Evolutionary conservation across 2,797 vertebrate species (phyloP).

Genomic region (Valencia hispanica): DNA sequence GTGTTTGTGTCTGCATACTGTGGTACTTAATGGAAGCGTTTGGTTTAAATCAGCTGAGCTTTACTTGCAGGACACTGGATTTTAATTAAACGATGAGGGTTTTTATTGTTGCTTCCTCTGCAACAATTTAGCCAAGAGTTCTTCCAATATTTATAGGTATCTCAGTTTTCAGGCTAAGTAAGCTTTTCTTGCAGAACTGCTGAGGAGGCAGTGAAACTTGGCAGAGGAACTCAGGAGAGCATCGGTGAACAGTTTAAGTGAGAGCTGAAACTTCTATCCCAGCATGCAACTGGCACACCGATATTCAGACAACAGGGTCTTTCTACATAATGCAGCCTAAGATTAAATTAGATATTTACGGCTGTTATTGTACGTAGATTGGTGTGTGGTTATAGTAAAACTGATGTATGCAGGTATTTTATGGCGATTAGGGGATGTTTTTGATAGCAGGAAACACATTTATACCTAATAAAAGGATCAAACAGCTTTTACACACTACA

Average conservation of each 20-base stretch:
- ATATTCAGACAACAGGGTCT: neutral
- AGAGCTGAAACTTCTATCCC: slow-evolving; percentile 38
- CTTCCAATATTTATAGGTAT: neutral
- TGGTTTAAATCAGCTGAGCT: neutral
- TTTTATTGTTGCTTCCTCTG: neutral
- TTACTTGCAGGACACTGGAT: neutral
- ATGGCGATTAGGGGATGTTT: neutral
- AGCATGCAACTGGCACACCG: neutral
- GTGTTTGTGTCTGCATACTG: no score
- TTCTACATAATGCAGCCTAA: neutral
- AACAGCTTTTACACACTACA: no score
- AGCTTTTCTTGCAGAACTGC: slow-evolving; percentile 27
- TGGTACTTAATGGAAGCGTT: neutral
- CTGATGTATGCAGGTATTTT: neutral
- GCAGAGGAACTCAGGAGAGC: slow-evolving; percentile 47
- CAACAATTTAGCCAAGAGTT: neutral
- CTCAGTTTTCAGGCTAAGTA: slow-evolving; percentile 19
- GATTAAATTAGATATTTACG: neutral
- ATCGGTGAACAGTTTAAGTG: slow-evolving; percentile 25
- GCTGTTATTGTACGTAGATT: no score
- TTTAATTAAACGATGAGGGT: neutral
- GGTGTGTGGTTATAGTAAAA: no score
- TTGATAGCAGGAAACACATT: neutral
- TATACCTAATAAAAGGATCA: neutral
- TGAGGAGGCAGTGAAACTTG: slow-evolving; percentile 37